Percentiles rank a stretch among this genome's conserved stretches.
These are phyloP conservation scores for Drosophila saltans DNA, from an alignment of 1,140 invertebrate genomes.

Conservation along the genomic window DNA sequence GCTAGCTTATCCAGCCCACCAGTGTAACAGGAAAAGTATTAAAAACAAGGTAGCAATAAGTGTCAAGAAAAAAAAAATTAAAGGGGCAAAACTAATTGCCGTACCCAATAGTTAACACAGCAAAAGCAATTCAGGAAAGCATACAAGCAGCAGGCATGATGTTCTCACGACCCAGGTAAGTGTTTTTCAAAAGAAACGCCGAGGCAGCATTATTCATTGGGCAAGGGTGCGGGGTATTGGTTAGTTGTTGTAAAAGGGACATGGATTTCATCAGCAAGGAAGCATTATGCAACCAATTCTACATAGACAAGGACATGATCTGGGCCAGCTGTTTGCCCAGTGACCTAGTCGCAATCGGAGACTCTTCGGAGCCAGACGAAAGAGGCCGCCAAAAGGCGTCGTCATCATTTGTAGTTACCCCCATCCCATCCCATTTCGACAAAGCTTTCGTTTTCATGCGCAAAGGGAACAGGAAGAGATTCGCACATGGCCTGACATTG, in stretches of 20 bases:
- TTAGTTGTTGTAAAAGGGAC: conserved; percentile 24
- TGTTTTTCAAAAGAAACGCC: conserved; percentile 4
- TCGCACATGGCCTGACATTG: conserved; percentile 70
- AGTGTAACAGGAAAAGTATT: conserved; percentile 54
- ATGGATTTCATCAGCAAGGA: neutral
- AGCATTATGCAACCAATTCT: conserved; percentile 42
- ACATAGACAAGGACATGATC: conserved; percentile 12
- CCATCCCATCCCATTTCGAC: conserved; percentile 20
- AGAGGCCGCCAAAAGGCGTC: conserved; percentile 53
- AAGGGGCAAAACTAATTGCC: conserved; percentile 15
- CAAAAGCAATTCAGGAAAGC: conserved; percentile 52
- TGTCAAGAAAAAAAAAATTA: conserved; percentile 29
- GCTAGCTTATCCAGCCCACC: conserved; percentile 1
- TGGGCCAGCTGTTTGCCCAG: conserved; percentile 60
- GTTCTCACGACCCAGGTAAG: conserved; percentile 78
- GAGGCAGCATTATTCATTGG: conserved; percentile 16
- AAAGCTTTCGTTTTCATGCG: conserved; percentile 68
- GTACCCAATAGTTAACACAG: conserved; percentile 26
- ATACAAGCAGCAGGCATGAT: conserved; percentile 43
- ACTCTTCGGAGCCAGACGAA: conserved; percentile 41
- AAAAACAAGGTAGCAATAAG: conserved; percentile 35
- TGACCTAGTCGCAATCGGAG: conserved; percentile 40
- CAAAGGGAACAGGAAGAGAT: conserved; percentile 24
- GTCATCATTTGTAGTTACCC: conserved; percentile 16
- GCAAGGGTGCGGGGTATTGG: neutral